Percentiles rank a stretch among this genome's conserved stretches.
These are phyloP conservation scores for Drosophila willistoni DNA, from an alignment of 1,140 invertebrate genomes.

Conservation along the genomic window DNA sequence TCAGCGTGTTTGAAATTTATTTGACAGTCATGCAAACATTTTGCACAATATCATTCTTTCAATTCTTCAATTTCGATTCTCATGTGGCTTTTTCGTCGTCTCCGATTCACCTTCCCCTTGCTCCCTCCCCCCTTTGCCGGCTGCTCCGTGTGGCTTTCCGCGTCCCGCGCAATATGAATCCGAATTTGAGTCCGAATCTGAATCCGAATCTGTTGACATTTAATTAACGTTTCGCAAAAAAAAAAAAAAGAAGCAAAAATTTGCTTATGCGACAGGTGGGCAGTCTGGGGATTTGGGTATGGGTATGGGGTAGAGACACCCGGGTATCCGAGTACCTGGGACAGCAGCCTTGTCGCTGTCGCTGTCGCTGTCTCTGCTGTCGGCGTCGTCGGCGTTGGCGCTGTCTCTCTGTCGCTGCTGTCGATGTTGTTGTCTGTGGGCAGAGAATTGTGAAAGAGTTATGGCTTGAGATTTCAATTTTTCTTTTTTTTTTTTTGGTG, in stretches of 20 bases:
- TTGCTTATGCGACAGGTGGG: constrained; percentile 69
- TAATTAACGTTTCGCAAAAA: constrained; percentile 64
- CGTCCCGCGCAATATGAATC: constrained; percentile 41
- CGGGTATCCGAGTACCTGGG: constrained; percentile 12
- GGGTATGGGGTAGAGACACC: background rate
- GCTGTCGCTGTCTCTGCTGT: background rate
- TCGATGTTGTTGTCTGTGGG: constrained; percentile 31
- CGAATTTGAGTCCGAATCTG: constrained; percentile 16
- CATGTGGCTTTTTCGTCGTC: constrained; percentile 30
- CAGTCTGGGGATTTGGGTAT: constrained; percentile 21
- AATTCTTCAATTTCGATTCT: constrained; percentile 40
- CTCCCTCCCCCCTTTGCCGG: background rate
- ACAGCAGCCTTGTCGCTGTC: constrained; percentile 18
- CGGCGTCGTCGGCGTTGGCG: constrained; percentile 6
- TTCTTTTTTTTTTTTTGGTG: background rate
- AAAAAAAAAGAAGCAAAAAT: constrained; percentile 29
- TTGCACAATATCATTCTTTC: constrained; percentile 58
- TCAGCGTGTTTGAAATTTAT: constrained; percentile 57
- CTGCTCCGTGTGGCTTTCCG: constrained; percentile 26
- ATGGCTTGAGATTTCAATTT: constrained; percentile 12
- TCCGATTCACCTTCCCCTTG: background rate
- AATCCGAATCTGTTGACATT: constrained; percentile 66
- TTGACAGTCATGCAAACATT: constrained; percentile 64
- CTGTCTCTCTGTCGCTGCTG: background rate
- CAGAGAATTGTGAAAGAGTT: constrained; percentile 36